Evolutionary conservation across 2,888 invertebrate genomes (phyloP), one percentile per base, ranked within the genome.

Genomic region (Nymphalis c-album): DNA sequence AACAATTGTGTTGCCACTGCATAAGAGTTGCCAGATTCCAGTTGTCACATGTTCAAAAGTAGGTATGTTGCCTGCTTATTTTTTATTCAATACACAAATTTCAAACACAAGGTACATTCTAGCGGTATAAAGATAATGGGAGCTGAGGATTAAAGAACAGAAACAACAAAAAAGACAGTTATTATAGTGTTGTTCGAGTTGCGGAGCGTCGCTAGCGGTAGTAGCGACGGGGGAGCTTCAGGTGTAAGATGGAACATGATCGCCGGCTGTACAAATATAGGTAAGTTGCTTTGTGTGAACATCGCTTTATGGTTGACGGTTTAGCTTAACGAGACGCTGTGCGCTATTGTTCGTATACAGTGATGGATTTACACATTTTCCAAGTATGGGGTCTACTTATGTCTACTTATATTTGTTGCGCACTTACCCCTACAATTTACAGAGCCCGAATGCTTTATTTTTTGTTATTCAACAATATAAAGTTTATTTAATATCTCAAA

Each of bases 241-340:
- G 75, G 85, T 80, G 85, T 87, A 91, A 91, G 86, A 92, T 92
- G 90, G 90, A 90, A 87, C 87, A 91, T 87, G 88, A 83, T 85
- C 85, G 81, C 78, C 80, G 83, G 81, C 82, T 80, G 78, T 80
- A 74, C 72, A 84, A 82, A 80, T 88, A 85, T 85, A 91, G 92
- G 92, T 92, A 71, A 87, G 87, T 78, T 20, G 31, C 31, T 55
- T 55, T 53, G 7, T 40, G 40, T 40, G 40, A 40, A 40, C 31
- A 7, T 18, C 58, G 40, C 50, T 22, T 60, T 26, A 40, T 18
- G 2, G n/a, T 51, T 7, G 40, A 20, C 17, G 17, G 40, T 40
- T 17, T 16, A 4, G 40, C 40, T 53, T 55, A 13, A 40, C 13
- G 13, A 40, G 40, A 40, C 40, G 13, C 40, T 13, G 40, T 13